phyloP scores from a whole-genome alignment of 1,140 invertebrate genomes.

The Eriocheir sinensis region DNA sequence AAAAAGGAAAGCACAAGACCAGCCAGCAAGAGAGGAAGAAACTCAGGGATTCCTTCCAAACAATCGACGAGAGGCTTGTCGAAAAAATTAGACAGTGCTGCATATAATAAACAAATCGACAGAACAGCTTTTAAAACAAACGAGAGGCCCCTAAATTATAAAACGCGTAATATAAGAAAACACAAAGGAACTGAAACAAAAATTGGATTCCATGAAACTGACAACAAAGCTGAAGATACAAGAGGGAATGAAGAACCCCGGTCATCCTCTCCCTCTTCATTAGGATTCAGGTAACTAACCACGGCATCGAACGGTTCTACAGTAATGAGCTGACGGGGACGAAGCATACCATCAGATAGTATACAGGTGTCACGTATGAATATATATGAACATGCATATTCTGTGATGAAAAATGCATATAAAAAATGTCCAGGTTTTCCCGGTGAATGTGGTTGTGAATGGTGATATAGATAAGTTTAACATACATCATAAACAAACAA shows the following conservation, averaged over 20 bases:
- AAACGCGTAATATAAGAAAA: neutral
- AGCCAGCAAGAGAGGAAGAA: neutral
- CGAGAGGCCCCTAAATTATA: neutral
- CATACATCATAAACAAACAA: too few species aligned
- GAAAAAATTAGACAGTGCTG: too few species aligned
- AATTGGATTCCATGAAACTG: neutral
- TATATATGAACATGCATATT: too few species aligned
- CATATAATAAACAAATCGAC: neutral
- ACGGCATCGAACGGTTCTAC: too few species aligned
- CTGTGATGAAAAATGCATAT: too few species aligned
- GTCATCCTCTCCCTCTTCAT: neutral
- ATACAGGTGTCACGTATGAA: too few species aligned
- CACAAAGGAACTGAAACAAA: neutral
- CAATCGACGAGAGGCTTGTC: neutral
- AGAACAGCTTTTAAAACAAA: neutral
- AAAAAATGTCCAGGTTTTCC: too few species aligned
- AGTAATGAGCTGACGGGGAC: too few species aligned
- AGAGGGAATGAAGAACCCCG: neutral
- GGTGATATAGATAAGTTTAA: too few species aligned
- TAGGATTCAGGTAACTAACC: neutral
- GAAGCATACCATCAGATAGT: too few species aligned
- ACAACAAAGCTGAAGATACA: neutral
- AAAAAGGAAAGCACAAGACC: neutral
- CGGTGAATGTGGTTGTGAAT: too few species aligned
- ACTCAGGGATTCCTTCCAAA: neutral